Evolutionary conservation across 2,113 vertebrate species (phyloP).

Genomic region (Oceanodroma tethys): DNA sequence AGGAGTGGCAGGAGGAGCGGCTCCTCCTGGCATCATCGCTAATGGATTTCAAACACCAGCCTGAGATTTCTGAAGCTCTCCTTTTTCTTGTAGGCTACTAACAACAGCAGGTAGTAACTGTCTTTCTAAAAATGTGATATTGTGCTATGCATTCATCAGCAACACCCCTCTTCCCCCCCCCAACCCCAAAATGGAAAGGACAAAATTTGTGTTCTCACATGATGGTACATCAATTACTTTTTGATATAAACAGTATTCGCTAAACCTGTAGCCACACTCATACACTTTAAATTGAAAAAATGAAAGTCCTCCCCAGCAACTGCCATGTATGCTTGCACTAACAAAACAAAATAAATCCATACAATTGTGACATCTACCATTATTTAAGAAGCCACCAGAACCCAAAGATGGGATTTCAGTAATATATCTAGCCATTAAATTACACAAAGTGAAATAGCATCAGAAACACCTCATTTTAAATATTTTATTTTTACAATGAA

Average conservation of each 20-base stretch:
- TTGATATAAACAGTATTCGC: not conserved
- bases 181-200: not conserved
- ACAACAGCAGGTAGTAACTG: not conserved
- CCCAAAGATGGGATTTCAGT: not conserved
- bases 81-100: not conserved
- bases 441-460: not conserved
- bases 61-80: not conserved
- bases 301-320: not conserved
- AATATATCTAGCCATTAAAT: not conserved
- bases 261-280: not conserved
- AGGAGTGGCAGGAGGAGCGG: not conserved
- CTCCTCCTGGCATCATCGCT: not conserved
- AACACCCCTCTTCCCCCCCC: not conserved
- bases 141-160: not conserved
- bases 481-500: not conserved
- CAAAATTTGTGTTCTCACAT: not conserved
- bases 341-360: not conserved
- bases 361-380: not conserved
- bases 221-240: not conserved
- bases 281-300: not conserved
- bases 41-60: not conserved
- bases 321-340: not conserved
- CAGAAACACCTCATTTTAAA: conserved; percentile 11
- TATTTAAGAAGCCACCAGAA: not conserved
- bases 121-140: not conserved